Evolutionary conservation across 2,888 invertebrate genomes (phyloP).

Genomic region (Nephrotoma guestfalica): DNA sequence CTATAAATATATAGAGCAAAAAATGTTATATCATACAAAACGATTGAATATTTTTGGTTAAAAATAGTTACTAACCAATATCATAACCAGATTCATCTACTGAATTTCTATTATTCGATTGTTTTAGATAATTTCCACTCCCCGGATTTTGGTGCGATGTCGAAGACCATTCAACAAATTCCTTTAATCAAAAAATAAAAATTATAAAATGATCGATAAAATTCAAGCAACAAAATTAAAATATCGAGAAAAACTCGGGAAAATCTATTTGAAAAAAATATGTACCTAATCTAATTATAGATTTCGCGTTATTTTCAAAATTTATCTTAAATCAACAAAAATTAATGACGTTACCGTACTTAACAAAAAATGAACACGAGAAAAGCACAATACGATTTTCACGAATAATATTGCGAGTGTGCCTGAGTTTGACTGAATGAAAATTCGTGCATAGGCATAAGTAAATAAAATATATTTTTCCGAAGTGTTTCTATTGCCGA

Average conservation of each 20-base stretch:
- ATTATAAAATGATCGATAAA: background rate
- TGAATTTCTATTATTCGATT: background rate
- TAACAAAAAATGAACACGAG: background rate
- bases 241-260: background rate
- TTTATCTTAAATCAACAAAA: background rate
- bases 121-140: background rate
- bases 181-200: background rate
- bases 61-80: background rate
- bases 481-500: background rate
- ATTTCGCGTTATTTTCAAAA: background rate
- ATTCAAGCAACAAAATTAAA: background rate
- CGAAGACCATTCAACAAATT: slow-evolving; percentile 4
- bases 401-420: background rate
- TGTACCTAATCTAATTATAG: background rate
- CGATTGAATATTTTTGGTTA: background rate
- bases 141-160: background rate
- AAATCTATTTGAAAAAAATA: background rate
- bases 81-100: background rate
- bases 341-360: background rate
- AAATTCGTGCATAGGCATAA: background rate
- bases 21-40: background rate
- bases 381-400: background rate
- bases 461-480: background rate
- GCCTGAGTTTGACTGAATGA: background rate
- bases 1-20: slow-evolving; percentile 11